Evolutionary conservation across 2,888 invertebrate species (phyloP).

Genomic region (Spodoptera picta): DNA sequence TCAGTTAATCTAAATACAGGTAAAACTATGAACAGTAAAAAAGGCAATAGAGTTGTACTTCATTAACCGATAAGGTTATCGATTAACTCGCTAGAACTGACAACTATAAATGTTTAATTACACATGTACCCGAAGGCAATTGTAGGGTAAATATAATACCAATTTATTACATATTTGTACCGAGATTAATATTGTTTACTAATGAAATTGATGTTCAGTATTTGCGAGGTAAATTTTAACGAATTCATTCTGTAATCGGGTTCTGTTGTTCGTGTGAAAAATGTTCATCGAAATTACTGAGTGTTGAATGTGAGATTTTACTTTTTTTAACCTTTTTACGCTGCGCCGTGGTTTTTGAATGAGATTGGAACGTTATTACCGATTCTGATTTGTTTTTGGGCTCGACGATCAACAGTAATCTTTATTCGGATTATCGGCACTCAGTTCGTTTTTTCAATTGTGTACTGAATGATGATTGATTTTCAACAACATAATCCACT

Average conservation of each 20-base stretch:
- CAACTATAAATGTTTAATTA: conserved; percentile 63
- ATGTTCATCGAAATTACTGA: conserved; percentile 39
- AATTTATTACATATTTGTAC: conserved; percentile 60
- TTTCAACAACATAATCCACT: no score
- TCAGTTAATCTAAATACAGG: no score
- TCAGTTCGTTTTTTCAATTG: no score
- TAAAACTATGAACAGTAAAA: conserved; percentile 2
- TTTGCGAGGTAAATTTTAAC: conserved; percentile 63
- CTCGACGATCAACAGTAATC: conserved; percentile 3
- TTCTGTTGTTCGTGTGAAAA: conserved; percentile 40
- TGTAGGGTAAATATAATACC: conserved; percentile 61
- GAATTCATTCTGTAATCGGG: conserved; percentile 44
- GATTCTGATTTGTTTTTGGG: conserved; percentile 16
- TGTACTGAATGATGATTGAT: no score
- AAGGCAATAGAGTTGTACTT: conserved; percentile 22
- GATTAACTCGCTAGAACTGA: conserved; percentile 56
- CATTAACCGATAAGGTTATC: conserved; percentile 41
- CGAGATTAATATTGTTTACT: conserved; percentile 68
- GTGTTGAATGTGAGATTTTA: conserved; percentile 23
- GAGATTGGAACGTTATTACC: conserved; percentile 15
- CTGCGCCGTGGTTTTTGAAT: conserved; percentile 1
- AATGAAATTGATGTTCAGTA: conserved; percentile 67
- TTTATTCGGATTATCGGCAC: no score
- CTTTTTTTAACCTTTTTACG: conserved; percentile 1
- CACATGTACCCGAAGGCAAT: conserved; percentile 64